A percentile compares a stretch with the other conserved stretches of the same genome.
These are phyloP conservation scores for Mastomys coucha DNA, from an alignment of 2,113 vertebrate species.

Conservation along the genomic window DNA sequence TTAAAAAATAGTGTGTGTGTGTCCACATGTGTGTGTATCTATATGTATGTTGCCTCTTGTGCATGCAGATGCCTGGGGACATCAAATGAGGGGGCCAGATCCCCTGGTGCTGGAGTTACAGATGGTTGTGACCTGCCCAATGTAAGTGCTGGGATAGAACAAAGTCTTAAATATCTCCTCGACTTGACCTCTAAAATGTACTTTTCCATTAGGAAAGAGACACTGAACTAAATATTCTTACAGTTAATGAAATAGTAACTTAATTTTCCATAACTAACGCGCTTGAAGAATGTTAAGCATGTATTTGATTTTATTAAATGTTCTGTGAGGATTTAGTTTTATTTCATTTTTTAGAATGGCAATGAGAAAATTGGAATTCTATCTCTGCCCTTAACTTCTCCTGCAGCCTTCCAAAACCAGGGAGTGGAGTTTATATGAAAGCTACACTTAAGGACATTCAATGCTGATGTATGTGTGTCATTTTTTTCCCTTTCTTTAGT, in stretches of 20 bases:
- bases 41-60: neutral
- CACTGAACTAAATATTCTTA: neutral
- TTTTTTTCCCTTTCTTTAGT: neutral
- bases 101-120: neutral
- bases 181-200: neutral
- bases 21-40: neutral
- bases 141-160: neutral
- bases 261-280: slow-evolving; percentile 36
- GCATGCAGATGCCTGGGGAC: neutral
- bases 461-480: neutral
- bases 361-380: slow-evolving; percentile 44
- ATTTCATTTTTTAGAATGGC: neutral
- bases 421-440: neutral
- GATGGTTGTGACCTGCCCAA: neutral
- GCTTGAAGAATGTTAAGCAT: neutral
- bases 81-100: neutral
- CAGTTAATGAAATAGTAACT: slow-evolving; percentile 42
- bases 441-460: neutral
- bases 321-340: neutral
- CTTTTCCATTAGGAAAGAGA: neutral
- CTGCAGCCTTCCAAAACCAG: neutral
- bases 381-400: neutral
- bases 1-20: neutral
- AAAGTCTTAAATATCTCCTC: neutral
- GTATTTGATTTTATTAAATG: slow-evolving; percentile 36